Percentiles rank a stretch among this genome's conserved stretches.
Evolutionary conservation across 2,113 vertebrate genomes (phyloP).

Genomic region (Chroicocephalus ridibundus): DNA sequence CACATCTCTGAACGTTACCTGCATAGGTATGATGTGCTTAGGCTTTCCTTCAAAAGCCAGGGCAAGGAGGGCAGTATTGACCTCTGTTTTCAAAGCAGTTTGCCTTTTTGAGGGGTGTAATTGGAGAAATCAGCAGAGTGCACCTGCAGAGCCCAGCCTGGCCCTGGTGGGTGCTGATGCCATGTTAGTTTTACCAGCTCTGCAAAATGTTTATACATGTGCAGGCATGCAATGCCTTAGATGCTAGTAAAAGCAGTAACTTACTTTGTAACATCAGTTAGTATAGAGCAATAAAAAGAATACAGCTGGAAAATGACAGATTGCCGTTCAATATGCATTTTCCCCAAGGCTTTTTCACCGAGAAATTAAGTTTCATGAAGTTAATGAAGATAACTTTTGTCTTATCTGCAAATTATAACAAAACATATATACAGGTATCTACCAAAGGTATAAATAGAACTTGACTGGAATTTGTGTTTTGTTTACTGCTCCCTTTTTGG

Average conservation of each 20-base stretch:
- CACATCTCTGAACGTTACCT: background rate
- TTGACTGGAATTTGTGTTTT: background rate
- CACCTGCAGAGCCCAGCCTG: too few species aligned
- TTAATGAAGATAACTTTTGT: background rate
- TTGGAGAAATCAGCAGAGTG: background rate
- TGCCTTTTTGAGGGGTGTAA: background rate
- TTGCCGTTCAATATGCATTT: background rate
- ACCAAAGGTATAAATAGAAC: background rate
- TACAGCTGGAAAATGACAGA: background rate
- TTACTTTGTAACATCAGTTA: background rate
- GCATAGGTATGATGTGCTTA: fast-evolving
- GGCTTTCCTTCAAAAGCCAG: background rate
- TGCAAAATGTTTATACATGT: background rate
- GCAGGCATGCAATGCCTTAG: background rate
- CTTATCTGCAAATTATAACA: background rate
- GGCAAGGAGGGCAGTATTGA: background rate
- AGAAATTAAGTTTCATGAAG: background rate
- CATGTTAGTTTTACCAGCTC: fast-evolving
- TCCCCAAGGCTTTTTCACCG: background rate
- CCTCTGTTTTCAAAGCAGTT: background rate
- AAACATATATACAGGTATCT: background rate
- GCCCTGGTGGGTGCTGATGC: fast-evolving
- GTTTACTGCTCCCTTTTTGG: background rate
- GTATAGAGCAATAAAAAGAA: background rate
- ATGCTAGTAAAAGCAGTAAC: background rate